Base-by-base conservation (phyloP, 1,140 invertebrate species). In the Ceratoteleas bidentatus region DNA sequence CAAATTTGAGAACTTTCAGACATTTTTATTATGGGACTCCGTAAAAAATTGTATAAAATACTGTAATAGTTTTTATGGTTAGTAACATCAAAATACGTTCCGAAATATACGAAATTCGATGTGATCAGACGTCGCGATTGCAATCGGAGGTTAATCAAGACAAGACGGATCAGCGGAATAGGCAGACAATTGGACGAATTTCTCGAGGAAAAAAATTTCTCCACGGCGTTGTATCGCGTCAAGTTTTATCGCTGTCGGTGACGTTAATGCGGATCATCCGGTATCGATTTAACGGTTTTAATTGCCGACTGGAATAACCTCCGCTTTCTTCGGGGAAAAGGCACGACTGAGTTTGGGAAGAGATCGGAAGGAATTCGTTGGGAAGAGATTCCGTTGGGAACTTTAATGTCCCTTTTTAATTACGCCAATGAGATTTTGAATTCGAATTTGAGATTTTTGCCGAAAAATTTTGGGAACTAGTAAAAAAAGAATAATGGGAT, bases 101-200 rank as follows among this genome's bases (percentile, higher is more conserved):
- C 24, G 4, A 24, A 24, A 24, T 24, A 24, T 24, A 2, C 1
- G 1, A 24, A 4, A 24, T 24, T 4, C 24, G 1, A 24, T 24
- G 24, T 4, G 24, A 24, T 24, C 4, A 1, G 24, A 24, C 24
- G 24, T 2, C n/a, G 16, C 47, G n/a, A 53, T 32, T 45, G 32
- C 1, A 10, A 45, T 54, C 61, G 47, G 61, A 70, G 56, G 68
- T 61, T 57, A 70, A 70, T 70, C 58, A 61, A 34, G 16, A 36
- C 34, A 24, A 24, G 38, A 3, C 0, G 53, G 57, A 70, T 70
- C 16, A 15, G 36, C 34, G 56, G 6, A 9, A 49, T 58, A 40
- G 7, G n/a, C 32, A 61, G 36, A 70, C 68, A 70, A 70, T 70
- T 24, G 68, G n/a, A 61, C 14, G 47, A 61, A 69, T 60, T 60